A percentile compares a stretch with the other conserved stretches of the same genome.
Conservation (phyloP, 2,113 vertebrate genomes). For the Trochalopteron elliotii region DNA sequence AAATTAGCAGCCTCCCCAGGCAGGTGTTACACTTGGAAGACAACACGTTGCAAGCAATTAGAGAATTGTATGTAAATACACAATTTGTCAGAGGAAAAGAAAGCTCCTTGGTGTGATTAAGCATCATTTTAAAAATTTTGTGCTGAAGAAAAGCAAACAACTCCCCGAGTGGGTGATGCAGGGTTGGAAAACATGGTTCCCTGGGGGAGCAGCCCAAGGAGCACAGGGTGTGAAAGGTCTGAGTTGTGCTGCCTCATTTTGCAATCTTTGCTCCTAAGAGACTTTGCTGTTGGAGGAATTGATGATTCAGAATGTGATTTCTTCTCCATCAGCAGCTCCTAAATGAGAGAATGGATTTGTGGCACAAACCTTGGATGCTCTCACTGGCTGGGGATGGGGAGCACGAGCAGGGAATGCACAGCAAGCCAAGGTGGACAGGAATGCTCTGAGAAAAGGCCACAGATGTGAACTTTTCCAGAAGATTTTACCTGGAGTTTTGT, state of each 20-base stretch:
- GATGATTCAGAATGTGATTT: not conserved
- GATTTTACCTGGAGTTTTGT: not conserved
- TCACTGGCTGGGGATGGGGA: not conserved
- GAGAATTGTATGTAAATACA: constrained; percentile 71
- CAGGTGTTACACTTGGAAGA: constrained; percentile 64
- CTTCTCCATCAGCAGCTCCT: not conserved
- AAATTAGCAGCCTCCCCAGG: constrained; percentile 50
- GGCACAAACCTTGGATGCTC: not conserved
- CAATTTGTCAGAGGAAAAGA: constrained; percentile 63
- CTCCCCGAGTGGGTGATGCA: not conserved
- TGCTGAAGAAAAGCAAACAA: constrained; percentile 8
- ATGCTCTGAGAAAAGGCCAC: not conserved
- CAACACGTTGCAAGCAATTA: constrained; percentile 66
- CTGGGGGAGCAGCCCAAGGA: not conserved
- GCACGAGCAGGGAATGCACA: not conserved
- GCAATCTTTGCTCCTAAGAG: fast-evolving
- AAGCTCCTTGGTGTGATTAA: constrained; percentile 64
- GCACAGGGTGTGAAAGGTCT: not conserved
- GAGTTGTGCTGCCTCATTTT: not conserved
- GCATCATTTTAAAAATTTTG: constrained; percentile 4
- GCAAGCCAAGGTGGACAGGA: not conserved
- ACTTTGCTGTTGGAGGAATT: not conserved
- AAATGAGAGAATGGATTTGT: not conserved
- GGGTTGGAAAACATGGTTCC: not conserved
- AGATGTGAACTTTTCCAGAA: not conserved